A percentile compares a stretch with the other conserved stretches of the same genome.
Conservation (phyloP, 2,888 invertebrate species). For the Hydropsyche betteni region DNA sequence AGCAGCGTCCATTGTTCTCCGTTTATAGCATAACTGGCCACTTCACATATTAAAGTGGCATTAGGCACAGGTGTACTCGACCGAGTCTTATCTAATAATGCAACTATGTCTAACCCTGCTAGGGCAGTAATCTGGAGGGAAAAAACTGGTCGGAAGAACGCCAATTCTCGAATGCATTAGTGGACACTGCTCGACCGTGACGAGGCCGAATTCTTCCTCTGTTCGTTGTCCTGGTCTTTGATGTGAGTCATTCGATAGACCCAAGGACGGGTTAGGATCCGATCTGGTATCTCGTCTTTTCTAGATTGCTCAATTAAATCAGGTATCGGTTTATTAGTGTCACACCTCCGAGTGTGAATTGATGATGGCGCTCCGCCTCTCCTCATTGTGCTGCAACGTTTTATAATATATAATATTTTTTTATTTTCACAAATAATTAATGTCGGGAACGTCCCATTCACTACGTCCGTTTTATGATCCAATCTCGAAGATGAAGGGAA, state of each 20-base stretch:
- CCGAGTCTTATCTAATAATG: conserved; percentile 33
- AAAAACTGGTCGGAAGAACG: conserved; percentile 13
- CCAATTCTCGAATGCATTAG: conserved; percentile 9
- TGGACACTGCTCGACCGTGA: conserved; percentile 28
- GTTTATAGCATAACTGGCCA: conserved; percentile 44
- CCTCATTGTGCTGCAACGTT: too few species aligned
- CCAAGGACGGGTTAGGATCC: conserved; percentile 13
- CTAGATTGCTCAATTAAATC: conserved; percentile 22
- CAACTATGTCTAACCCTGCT: not conserved
- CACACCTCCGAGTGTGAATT: too few species aligned
- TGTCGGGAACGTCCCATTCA: too few species aligned
- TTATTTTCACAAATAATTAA: too few species aligned
- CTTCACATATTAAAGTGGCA: conserved; percentile 48
- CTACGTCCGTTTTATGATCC: too few species aligned
- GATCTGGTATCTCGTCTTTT: conserved; percentile 18
- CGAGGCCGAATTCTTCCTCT: conserved; percentile 32
- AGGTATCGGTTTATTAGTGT: not conserved
- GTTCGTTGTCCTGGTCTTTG: conserved; percentile 26
- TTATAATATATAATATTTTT: too few species aligned
- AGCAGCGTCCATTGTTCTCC: conserved; percentile 41
- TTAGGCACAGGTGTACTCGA: conserved; percentile 45
- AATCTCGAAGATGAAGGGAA: too few species aligned
- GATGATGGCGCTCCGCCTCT: too few species aligned
- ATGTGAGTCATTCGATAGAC: not conserved
- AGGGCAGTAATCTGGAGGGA: conserved; percentile 1